phyloP scores from a whole-genome alignment of 2,113 vertebrate genomes.

The Nestor notabilis region DNA sequence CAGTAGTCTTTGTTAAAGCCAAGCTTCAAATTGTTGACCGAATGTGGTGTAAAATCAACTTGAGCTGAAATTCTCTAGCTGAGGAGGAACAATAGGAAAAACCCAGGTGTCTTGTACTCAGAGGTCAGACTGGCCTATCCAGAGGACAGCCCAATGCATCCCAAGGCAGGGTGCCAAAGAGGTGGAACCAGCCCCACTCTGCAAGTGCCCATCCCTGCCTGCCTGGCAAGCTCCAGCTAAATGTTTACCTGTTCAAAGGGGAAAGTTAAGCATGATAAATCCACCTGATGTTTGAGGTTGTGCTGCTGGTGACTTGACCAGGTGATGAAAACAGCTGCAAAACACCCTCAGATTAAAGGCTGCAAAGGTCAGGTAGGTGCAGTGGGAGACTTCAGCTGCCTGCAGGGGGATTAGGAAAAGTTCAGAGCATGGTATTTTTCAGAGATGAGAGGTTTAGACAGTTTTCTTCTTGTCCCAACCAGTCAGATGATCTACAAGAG shows the following conservation, averaged over 20 bases:
- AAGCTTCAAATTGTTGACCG: neutral
- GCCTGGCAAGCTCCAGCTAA: neutral
- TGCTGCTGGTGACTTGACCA: neutral
- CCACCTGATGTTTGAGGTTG: neutral
- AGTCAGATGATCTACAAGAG: neutral
- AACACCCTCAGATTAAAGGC: neutral
- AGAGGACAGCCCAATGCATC: neutral
- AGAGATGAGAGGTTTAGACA: neutral
- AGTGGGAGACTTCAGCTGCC: neutral
- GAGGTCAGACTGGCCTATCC: neutral
- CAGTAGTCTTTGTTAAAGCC: neutral
- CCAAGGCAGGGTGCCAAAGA: neutral
- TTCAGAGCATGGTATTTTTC: neutral
- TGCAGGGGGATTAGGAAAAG: neutral
- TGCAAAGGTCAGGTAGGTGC: neutral
- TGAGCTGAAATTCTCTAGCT: neutral
- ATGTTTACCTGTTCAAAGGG: neutral
- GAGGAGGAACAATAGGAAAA: neutral
- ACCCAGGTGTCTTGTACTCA: accelerated
- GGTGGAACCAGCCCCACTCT: neutral
- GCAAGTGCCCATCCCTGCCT: neutral
- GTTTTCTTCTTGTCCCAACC: neutral
- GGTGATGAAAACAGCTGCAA: neutral
- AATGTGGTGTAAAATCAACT: neutral
- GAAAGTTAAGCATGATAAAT: neutral